Base-by-base conservation (phyloP, 2,113 vertebrate genomes). In the Leptosomus discolor region DNA sequence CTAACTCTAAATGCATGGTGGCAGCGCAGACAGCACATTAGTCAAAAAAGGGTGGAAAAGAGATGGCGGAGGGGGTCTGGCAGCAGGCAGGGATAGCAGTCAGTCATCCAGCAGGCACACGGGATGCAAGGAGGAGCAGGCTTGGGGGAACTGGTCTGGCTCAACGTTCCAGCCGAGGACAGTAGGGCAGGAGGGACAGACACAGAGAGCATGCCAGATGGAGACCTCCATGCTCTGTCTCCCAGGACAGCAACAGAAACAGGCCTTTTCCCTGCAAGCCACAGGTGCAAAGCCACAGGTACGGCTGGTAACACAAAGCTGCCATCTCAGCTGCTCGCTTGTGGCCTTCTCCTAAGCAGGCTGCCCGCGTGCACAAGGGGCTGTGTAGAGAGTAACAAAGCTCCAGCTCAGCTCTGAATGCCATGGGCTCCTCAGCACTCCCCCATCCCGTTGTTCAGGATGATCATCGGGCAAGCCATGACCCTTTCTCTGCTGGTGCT, bases 61-160 rank as follows among this genome's bases (percentile, higher is more conserved):
- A 93, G 36, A 43, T 56, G 48, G 45, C 37, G 22, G 76, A 57
- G 22, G 7, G 27, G 9, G 29, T 18, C 64, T 84, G 90, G 24
- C 50, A 87, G 80, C 27, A 69, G 41, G 58, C 17, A 91, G 58
- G 56, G 68, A 48, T 1, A 56, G 48, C 46, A n/a, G 58, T 8
- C 4, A 1, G 26, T 43, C 6, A 3, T 30, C 71, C 43, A n/a
- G 29, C 1, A 3, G 76, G 57, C 2, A 5, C 13, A 37, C 0
- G 1, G 64, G 60, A 36, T 60, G 30, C 26, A 81, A 69, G n/a
- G 12, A 91, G 41, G 12, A 81, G 45, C 34, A 56, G 68, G 32
- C 20, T 17, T 53, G 37, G 54, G 32, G 27, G 32, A 81, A 37
- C 37, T 45, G 18, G 9, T 46, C 22, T 26, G 29, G 34, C 41